phyloP scores from a whole-genome alignment of 2,888 invertebrate genomes.

The Agrotis exclamationis region DNA sequence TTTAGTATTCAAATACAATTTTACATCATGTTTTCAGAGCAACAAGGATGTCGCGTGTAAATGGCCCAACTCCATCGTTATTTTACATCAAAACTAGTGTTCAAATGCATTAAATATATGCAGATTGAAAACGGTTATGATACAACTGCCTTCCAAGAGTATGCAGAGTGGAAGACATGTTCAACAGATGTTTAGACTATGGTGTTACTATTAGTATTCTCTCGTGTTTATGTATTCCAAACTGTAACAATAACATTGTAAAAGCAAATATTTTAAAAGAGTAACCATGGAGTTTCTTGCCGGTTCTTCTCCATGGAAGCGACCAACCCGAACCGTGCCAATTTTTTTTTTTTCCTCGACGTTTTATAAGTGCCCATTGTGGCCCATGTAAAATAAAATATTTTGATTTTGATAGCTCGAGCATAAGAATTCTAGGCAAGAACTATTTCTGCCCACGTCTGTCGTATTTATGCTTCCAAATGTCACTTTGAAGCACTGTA shows the following conservation, averaged over 20 bases:
- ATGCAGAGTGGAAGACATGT: constrained; percentile 9
- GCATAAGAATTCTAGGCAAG: constrained; percentile 33
- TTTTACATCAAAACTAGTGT: constrained; percentile 16
- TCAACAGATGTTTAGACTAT: constrained; percentile 46
- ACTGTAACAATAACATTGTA: no score
- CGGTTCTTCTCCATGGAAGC: no score
- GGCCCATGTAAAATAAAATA: no score
- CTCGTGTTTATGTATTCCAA: no score
- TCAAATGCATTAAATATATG: constrained; percentile 26
- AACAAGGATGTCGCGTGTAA: constrained; percentile 29
- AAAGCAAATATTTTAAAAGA: no score
- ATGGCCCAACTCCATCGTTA: not conserved
- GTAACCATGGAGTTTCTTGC: no score
- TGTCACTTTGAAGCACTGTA: constrained; percentile 37
- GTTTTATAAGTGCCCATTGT: no score
- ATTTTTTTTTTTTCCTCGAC: no score
- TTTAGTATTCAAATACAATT: constrained; percentile 28
- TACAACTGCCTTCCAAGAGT: constrained; percentile 24
- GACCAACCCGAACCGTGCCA: no score
- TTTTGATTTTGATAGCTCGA: no score
- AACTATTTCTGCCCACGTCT: constrained; percentile 34
- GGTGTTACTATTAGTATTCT: constrained; percentile 4
- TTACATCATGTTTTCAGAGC: constrained; percentile 36
- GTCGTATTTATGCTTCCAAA: constrained; percentile 46
- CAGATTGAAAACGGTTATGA: constrained; percentile 14